A percentile compares a stretch with the other conserved stretches of the same genome.
Evolutionary conservation across 2,888 invertebrate species (phyloP).

Genomic region (Catocala sponsa): DNA sequence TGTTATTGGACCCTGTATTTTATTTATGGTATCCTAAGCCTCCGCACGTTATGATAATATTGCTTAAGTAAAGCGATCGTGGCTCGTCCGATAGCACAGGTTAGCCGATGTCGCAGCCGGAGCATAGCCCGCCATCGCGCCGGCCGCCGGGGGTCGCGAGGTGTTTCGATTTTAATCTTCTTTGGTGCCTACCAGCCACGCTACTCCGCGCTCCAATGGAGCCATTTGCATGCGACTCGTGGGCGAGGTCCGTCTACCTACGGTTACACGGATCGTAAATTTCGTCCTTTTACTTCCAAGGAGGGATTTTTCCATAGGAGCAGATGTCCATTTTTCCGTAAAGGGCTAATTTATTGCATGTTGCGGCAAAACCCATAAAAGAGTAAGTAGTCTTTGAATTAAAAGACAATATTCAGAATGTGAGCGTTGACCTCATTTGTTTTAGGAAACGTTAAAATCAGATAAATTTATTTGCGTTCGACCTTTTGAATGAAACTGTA

Average conservation of each 20-base stretch:
- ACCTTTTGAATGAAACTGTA: constrained; percentile 36
- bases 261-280: constrained; percentile 85
- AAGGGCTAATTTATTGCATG: constrained; percentile 84
- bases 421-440: constrained; percentile 71
- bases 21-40: constrained; percentile 4
- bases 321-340: constrained; percentile 84
- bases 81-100: constrained; percentile 9
- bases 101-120: constrained; percentile 14
- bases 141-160: constrained; percentile 56
- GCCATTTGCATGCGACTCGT: constrained; percentile 85
- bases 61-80: constrained; percentile 17
- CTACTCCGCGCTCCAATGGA: constrained; percentile 77
- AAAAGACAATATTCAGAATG: constrained; percentile 71
- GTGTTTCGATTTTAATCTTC: constrained; percentile 77
- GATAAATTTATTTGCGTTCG: constrained; percentile 26
- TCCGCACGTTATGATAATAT: constrained; percentile 10
- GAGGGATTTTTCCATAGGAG: constrained; percentile 76
- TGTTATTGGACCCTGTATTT: constrained; percentile 8
- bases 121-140: constrained; percentile 1
- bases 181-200: constrained; percentile 65
- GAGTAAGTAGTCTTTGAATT: constrained; percentile 69
- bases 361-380: constrained; percentile 77
- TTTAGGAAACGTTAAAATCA: constrained; percentile 35
- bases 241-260: constrained; percentile 82
- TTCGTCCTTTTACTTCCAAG: constrained; percentile 84